phyloP scores from a whole-genome alignment of 2,888 invertebrate genomes.

The Mylabris sibirica region DNA sequence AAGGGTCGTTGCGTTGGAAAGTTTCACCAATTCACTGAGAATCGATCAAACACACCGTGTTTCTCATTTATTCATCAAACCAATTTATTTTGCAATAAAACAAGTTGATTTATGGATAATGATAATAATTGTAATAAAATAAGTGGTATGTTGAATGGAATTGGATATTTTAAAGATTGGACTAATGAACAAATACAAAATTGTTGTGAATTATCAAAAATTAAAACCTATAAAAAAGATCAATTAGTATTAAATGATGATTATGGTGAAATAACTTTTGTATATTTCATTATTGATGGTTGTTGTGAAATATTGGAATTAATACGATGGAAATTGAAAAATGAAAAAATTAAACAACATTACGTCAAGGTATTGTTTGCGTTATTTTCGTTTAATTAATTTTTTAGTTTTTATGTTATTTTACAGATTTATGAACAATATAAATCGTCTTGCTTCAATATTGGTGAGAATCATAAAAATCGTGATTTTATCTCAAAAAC shows the following conservation, averaged over 20 bases:
- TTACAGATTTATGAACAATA: conserved; percentile 62
- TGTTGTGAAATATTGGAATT: conserved; percentile 23
- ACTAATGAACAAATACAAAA: conserved; percentile 15
- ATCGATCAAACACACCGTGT: neutral
- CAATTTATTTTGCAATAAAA: neutral
- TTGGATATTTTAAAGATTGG: conserved; percentile 28
- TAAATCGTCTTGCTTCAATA: conserved; percentile 49
- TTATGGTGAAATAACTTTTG: conserved; percentile 19
- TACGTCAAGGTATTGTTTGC: conserved; percentile 17
- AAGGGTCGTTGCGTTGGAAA: no score
- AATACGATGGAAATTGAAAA: conserved; percentile 7
- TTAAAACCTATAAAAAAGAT: conserved; percentile 14
- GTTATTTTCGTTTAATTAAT: neutral
- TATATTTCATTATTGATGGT: conserved; percentile 23
- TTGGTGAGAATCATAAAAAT: conserved; percentile 55
- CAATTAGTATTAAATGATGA: conserved; percentile 20
- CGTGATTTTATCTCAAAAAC: conserved; percentile 54
- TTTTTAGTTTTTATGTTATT: neutral
- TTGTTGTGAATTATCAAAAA: conserved; percentile 24
- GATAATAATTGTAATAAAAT: neutral
- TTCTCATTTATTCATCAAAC: neutral
- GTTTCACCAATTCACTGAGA: no score
- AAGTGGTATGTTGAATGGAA: neutral
- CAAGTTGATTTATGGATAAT: neutral
- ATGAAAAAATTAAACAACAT: conserved; percentile 14